Percentiles rank a stretch among this genome's conserved stretches.
phyloP scores from a whole-genome alignment of 1,140 invertebrate species.

The Zaprionus camerounensis region DNA sequence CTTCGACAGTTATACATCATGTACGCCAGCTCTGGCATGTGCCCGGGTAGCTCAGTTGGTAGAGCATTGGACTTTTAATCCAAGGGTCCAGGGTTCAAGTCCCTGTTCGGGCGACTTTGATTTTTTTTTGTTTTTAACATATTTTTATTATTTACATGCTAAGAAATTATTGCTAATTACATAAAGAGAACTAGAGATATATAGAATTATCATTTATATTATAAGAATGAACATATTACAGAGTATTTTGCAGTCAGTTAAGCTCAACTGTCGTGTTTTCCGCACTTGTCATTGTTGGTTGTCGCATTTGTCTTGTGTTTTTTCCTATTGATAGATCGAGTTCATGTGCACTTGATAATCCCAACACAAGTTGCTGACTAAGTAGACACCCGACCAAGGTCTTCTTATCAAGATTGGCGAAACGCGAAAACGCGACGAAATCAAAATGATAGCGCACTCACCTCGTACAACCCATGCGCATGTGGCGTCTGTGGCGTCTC shows the following conservation, averaged over 20 bases:
- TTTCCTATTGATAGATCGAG: constrained; percentile 10
- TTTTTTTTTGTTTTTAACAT: too few relatives aligned
- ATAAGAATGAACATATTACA: neutral
- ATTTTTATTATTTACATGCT: neutral
- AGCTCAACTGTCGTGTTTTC: neutral
- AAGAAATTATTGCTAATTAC: neutral
- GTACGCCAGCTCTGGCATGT: neutral
- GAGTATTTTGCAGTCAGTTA: neutral
- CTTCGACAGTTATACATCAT: too few relatives aligned
- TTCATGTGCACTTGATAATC: constrained; percentile 26
- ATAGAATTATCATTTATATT: too few relatives aligned
- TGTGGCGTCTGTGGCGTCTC: constrained; percentile 23
- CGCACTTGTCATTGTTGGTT: neutral
- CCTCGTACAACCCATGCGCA: constrained; percentile 1
- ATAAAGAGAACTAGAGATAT: neutral
- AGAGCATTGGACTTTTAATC: constrained; percentile 92
- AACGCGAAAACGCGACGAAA: constrained; percentile 8
- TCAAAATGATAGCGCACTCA: constrained; percentile 26
- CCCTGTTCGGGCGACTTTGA: constrained; percentile 89
- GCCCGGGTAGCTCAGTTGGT: constrained; percentile 92
- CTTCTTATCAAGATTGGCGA: constrained; percentile 32
- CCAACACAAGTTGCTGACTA: constrained; percentile 19
- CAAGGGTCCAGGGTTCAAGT: constrained; percentile 92
- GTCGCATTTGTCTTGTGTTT: neutral
- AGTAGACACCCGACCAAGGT: constrained; percentile 13